These are phyloP conservation scores for Catocala nupta DNA, from an alignment of 2,888 invertebrate species.

Conservation along the genomic window DNA sequence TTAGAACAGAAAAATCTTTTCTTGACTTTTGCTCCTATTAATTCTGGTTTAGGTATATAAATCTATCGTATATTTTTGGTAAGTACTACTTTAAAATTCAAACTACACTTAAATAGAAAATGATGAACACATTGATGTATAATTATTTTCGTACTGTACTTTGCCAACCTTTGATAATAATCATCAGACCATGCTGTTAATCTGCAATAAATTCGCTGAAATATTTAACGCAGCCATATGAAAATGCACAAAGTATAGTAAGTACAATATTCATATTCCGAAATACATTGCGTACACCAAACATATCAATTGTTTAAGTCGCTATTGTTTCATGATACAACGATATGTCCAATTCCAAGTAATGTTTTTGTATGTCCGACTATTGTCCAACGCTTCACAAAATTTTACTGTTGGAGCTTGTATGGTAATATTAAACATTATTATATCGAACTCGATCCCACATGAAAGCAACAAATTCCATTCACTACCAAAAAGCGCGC, in stretches of 20 bases:
- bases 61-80: too few relatives aligned
- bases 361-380: slow-evolving; percentile 36
- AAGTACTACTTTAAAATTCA: too few relatives aligned
- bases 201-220: too few relatives aligned
- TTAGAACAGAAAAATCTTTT: too few relatives aligned
- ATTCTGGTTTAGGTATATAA: too few relatives aligned
- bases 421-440: slow-evolving; percentile 42
- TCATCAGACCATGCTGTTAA: too few relatives aligned
- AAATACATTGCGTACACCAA: slow-evolving; percentile 14
- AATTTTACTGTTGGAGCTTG: slow-evolving; percentile 25
- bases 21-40: too few relatives aligned
- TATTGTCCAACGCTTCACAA: slow-evolving; percentile 35
- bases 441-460: slow-evolving; percentile 37
- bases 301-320: slow-evolving; percentile 26
- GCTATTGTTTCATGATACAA: slow-evolving; percentile 41
- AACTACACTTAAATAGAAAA: too few relatives aligned
- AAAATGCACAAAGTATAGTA: background rate
- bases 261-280: background rate
- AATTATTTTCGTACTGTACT: too few relatives aligned
- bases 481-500: slow-evolving; percentile 31
- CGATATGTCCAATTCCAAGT: slow-evolving; percentile 23
- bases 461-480: slow-evolving; percentile 47
- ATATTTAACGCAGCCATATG: background rate
- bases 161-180: too few relatives aligned
- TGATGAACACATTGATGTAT: too few relatives aligned